A percentile compares a stretch with the other conserved stretches of the same genome.
Conservation (phyloP, 2,888 invertebrate genomes). For the Cepaea hortensis region DNA sequence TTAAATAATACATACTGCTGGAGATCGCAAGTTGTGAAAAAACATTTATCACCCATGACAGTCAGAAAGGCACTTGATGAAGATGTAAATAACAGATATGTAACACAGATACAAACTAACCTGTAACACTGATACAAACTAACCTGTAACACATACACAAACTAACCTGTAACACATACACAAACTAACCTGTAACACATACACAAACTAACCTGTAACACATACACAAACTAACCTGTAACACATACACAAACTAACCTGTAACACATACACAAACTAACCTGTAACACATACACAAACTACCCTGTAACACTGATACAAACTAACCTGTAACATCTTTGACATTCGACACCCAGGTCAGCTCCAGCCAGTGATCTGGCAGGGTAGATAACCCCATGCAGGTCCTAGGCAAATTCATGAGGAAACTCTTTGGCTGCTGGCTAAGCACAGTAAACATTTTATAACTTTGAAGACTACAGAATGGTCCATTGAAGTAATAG, state of each 20-base stretch:
- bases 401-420: constrained; percentile 62
- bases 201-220: constrained; percentile 59
- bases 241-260: constrained; percentile 58
- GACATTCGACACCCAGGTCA: constrained; percentile 66
- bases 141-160: constrained; percentile 59
- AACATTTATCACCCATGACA: no score
- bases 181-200: constrained; percentile 60
- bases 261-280: constrained; percentile 57
- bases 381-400: constrained; percentile 63
- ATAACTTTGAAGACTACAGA: constrained; percentile 60
- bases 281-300: no score
- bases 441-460: constrained; percentile 62
- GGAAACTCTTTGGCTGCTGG: constrained; percentile 63
- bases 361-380: constrained; percentile 65
- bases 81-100: no score
- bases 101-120: constrained; percentile 50
- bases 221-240: constrained; percentile 55
- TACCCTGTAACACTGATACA: no score
- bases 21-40: no score
- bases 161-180: constrained; percentile 60
- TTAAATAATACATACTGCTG: no score
- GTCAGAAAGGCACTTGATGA: no score
- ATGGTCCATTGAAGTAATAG: constrained; percentile 67
- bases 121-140: constrained; percentile 54
- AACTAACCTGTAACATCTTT: constrained; percentile 65